Evolutionary conservation across 2,113 vertebrate species (phyloP).

Genomic region (Corythornis cristatus): DNA sequence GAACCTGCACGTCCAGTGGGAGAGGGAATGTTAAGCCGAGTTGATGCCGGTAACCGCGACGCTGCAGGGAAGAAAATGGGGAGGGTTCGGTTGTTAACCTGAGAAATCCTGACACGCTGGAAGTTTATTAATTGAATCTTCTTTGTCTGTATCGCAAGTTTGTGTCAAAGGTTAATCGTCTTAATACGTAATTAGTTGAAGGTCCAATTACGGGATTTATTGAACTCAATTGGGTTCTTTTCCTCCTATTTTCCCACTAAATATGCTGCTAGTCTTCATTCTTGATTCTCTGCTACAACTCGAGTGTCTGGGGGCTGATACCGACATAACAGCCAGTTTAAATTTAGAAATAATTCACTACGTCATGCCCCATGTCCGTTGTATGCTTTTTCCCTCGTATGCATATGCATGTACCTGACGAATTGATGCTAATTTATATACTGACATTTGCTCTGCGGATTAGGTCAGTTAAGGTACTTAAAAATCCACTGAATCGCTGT

Average conservation of each 20-base stretch:
- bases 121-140: constrained; percentile 44
- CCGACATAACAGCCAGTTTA: not conserved
- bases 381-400: not conserved
- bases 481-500: not conserved
- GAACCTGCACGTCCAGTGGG: not conserved
- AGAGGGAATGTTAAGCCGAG: not conserved
- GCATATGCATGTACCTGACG: not conserved
- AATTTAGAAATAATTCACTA: constrained; percentile 5
- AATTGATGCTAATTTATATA: not conserved
- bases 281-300: not conserved
- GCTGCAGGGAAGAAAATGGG: not conserved
- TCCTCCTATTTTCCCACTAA: not conserved
- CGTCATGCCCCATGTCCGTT: not conserved
- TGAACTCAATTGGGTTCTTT: not conserved
- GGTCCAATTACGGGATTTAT: constrained; percentile 51
- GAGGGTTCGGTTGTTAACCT: not conserved
- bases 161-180: constrained; percentile 57
- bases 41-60: not conserved
- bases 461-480: constrained; percentile 21
- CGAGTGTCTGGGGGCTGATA: not conserved
- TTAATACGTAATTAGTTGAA: constrained; percentile 57
- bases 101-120: not conserved
- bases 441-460: not conserved
- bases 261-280: not conserved
- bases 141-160: constrained; percentile 55